A percentile compares a stretch with the other conserved stretches of the same genome.
Evolutionary conservation across 2,113 vertebrate species (phyloP).

Genomic region (Rhea pennata): DNA sequence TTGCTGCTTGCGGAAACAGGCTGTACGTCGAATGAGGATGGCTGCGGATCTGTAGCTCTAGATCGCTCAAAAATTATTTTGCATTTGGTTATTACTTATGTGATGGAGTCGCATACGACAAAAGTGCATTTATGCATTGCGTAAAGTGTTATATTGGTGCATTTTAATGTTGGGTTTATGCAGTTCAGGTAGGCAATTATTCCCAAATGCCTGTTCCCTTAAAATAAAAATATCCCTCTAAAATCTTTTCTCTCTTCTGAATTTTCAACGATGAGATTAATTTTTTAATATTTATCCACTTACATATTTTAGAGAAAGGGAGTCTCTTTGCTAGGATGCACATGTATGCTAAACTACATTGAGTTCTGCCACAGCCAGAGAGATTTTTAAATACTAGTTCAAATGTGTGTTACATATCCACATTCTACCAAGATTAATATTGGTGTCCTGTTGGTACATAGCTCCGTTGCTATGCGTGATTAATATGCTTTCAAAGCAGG

Average conservation of each 20-base stretch:
- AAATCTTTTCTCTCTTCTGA: neutral
- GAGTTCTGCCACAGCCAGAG: slow-evolving; percentile 8
- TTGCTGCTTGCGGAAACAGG: neutral
- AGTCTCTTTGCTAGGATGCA: neutral
- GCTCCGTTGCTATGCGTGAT: neutral
- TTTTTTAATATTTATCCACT: slow-evolving; percentile 26
- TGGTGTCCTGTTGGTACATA: neutral
- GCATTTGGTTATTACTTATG: neutral
- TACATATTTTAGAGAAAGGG: neutral
- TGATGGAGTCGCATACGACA: neutral
- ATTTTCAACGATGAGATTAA: neutral
- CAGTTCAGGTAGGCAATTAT: neutral
- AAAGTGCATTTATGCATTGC: neutral
- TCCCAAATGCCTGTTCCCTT: neutral
- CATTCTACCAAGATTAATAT: neutral
- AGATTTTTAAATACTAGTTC: neutral
- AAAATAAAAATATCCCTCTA: neutral
- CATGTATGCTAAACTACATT: neutral
- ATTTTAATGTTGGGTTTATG: neutral
- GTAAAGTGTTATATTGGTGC: neutral
- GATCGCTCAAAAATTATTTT: neutral
- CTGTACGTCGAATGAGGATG: fast-evolving
- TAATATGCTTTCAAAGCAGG: slow-evolving; percentile 35
- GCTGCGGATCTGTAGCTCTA: neutral
- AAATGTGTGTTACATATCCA: neutral